Percentiles rank a stretch among this genome's conserved stretches.
These are phyloP conservation scores for Xylophagus ater DNA, from an alignment of 2,888 invertebrate genomes.

Conservation along the genomic window DNA sequence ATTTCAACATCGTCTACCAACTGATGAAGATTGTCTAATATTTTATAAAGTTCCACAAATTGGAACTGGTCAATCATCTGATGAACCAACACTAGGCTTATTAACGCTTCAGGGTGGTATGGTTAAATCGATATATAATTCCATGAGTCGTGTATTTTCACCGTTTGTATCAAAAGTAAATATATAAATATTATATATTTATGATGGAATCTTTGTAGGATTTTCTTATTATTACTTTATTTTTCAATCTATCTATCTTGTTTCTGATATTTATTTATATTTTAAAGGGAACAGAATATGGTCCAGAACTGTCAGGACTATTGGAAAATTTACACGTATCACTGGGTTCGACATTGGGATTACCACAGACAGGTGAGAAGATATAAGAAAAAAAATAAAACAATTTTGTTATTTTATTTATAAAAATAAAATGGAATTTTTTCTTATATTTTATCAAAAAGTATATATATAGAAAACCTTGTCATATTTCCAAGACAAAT, in stretches of 20 bases:
- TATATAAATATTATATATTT: constrained; percentile 2
- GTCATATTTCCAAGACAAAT: too few relatives aligned
- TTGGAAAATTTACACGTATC: constrained; percentile 38
- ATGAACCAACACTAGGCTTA: constrained; percentile 28
- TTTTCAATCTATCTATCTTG: not conserved
- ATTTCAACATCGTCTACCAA: constrained; percentile 39
- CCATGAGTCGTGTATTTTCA: constrained; percentile 39
- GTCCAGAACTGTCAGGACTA: constrained; percentile 34
- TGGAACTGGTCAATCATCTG: constrained; percentile 18
- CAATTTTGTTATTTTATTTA: too few relatives aligned
- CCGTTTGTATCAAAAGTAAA: constrained; percentile 34
- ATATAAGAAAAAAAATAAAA: too few relatives aligned
- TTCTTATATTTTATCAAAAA: too few relatives aligned
- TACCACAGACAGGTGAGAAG: constrained; percentile 35
- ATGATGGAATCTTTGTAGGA: constrained; percentile 14
- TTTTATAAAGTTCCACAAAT: constrained; percentile 40
- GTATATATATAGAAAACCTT: too few relatives aligned
- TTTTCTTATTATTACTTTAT: constrained; percentile 15
- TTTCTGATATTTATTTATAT: not conserved
- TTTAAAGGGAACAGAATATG: constrained; percentile 29
- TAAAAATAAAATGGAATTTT: too few relatives aligned
- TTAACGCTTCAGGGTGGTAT: constrained; percentile 40
- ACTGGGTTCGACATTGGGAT: constrained; percentile 34
- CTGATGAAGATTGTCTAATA: constrained; percentile 36
- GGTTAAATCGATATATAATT: constrained; percentile 42